Evolutionary conservation across 2,113 vertebrate genomes (phyloP), one percentile per base, ranked within the genome.

Genomic region (Phasianus colchicus): DNA sequence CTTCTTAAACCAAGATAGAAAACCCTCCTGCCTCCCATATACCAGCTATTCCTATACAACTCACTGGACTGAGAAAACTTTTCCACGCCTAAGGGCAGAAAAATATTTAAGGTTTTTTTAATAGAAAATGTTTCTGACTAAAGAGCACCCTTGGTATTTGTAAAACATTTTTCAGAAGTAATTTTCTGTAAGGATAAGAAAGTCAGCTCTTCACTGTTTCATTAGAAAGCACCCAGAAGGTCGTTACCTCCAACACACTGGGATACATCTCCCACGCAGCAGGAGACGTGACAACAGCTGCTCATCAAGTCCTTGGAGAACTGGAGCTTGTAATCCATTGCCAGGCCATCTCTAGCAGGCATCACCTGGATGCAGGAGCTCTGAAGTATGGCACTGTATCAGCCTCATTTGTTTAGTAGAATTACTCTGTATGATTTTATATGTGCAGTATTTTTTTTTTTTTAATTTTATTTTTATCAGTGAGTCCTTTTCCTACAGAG

Each of bases 181-280:
- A 96, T 96, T 95, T 96, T 58, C 84, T 85, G 85, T 92, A 92
- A 92, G 84, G 81, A 92, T 91, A 89, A 96, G 82, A 91, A 90
- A 96, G 89, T 70, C 84, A 71, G 84, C 63, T 93, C 71, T 85
- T 84, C 64, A 63, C 70, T 96, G 83, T 93, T 92, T 92, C 92
- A 93, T 91, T 89, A 93, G 86, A 96, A 91, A 91, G 89, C 77
- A 90, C 87, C 91, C 86, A 92, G 86, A 75, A 96, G 74, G 96
- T 92, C 54, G 0, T 96, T 96, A 89, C 89, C 89, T 94, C 40
- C 63, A 82, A 84, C 78, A 61, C 73, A 63, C 7, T 50, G 86
- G 90, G 92, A 90, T 89, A 72, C 85, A 93, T 77, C 90, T 88
- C 78, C 24, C 30, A 65, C 64, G 76, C 9, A 76, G 90, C 61